Base-by-base conservation (phyloP, 92 coral and sea anemone species). In the Epizoanthus stellaris region DNA sequence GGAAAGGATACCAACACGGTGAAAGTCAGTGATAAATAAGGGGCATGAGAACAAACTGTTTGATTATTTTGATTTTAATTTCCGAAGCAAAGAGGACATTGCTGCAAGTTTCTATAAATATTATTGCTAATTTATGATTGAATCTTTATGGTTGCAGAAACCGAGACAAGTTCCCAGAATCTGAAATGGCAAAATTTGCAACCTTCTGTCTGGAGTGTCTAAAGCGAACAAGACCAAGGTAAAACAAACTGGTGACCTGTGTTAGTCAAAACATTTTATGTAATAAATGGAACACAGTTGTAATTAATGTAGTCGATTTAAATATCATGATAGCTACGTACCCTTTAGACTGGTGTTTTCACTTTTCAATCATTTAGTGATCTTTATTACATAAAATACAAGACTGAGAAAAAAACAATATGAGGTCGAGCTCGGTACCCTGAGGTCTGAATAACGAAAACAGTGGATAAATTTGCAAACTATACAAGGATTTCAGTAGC, bases 151-250 rank as follows among this genome's bases (percentile, higher is more conserved):
- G 8, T 68, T 69, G 40, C 77, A 97, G 99, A 80, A 89, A 92
- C 67, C 88, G 94, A 16, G 97, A 95, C 39, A 91, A 91, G 88
- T 87, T 91, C 82, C 85, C 97, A 25, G 85, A 68, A 80, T 76
- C 98, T 36, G 99, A 97, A 88, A 95, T 93, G 97, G 92, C 99
- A 1, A 97, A 95, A 80, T 97, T 97, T 88, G 95, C 97, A 67
- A 86, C 68, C 8, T 97, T 95, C 82, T 93, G 95, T 70, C 67
- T 93, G 38, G 99, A 97, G 80, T 97, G 99, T 73, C 91, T 96
- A 6, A 97, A 95, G 87, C 82, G 98, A 85, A 94, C 99, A 53
- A 86, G 99, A 15, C 99, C 99, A 75, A 95, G 99, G 99, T 92
- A 70, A 3, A 65, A 43, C 10, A 25, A 23, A 2, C 21, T 53